A percentile compares a stretch with the other conserved stretches of the same genome.
These are phyloP conservation scores for Etheostoma spectabile DNA, from an alignment of 2,113 vertebrate species.

Conservation along the genomic window DNA sequence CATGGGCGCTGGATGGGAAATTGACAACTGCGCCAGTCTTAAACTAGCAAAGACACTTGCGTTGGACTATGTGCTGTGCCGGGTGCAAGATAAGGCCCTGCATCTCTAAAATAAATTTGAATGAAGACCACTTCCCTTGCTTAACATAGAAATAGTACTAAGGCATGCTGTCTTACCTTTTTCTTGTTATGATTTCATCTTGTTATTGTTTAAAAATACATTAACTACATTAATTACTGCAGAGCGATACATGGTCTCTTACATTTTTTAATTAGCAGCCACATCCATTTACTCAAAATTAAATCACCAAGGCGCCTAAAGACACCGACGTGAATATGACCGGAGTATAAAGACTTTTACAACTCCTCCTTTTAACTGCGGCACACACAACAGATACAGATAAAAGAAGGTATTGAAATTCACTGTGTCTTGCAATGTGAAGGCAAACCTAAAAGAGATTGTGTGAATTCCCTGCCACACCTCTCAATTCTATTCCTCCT, in stretches of 20 bases:
- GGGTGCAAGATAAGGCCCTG: no score
- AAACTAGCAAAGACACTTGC: no score
- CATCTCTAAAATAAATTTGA: background rate
- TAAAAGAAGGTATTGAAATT: constrained; percentile 63
- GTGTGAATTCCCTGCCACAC: constrained; percentile 57
- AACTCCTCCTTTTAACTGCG: constrained; percentile 53
- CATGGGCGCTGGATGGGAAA: no score
- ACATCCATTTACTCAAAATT: constrained; percentile 20
- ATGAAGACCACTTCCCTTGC: background rate
- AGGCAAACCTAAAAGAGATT: constrained; percentile 50
- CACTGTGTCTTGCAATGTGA: constrained; percentile 61
- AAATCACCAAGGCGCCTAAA: constrained; percentile 24
- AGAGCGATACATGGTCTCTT: background rate
- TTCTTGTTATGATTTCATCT: background rate
- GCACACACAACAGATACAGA: constrained; percentile 60
- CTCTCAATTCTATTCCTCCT: constrained; percentile 55
- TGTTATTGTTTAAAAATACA: background rate
- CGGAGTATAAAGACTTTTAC: constrained; percentile 52
- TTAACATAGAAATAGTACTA: background rate
- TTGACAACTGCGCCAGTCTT: no score
- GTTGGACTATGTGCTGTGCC: no score
- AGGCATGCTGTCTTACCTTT: background rate
- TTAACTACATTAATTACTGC: background rate
- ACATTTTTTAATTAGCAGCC: constrained; percentile 6
- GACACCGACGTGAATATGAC: constrained; percentile 36